Evolutionary conservation across 2,888 invertebrate species (phyloP), one percentile per base, ranked within the genome.

Genomic region (Notodonta dromedarius): DNA sequence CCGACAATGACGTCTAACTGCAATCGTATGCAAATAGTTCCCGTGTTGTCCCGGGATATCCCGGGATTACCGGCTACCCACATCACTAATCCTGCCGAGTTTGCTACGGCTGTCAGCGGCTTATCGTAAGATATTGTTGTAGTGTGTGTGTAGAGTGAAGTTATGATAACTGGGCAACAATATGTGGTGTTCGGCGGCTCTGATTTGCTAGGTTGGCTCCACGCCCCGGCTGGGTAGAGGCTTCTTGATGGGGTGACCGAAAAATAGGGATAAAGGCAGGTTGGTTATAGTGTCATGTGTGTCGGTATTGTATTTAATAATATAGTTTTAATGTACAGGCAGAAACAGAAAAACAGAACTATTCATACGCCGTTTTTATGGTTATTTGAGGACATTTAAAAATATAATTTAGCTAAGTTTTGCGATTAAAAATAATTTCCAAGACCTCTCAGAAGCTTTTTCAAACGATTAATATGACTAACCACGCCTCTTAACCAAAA

Each of bases 1-100:
- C 87, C 85, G 76, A 75, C 79, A 87, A 90, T 91, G 91, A 91
- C 90, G 80, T 80, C 84, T 90, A 91, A 92, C 90, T 86, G 86
- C 82, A 71, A 86, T 85, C 80, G 83, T 87, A 92, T 92, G 92
- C 91, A 91, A 91, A 92, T 75, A 72, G 77, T 76, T 70, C 68
- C 77, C 66, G 76, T 75, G 74, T 75, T 76, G 75, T 92, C 80
- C 85, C 82, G 80, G 84, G 83, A 86, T 85, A 78, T 79, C 78
- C 80, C 77, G 84, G 88, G 84, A 85, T 79, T 72, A 77, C 72
- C 75, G 74, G 72, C 72, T 74, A 78, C 80, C 78, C 76, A 86
- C 87, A 78, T 83, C 84, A 83, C 85, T 88, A 89, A 88, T 88
- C 88, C 87, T 59, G 35, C 40, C 59, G 70, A 76, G 78, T 80